Evolutionary conservation across 2,888 invertebrate species (phyloP), one percentile per base, ranked within the genome.

Genomic region (Tinea trinotella): DNA sequence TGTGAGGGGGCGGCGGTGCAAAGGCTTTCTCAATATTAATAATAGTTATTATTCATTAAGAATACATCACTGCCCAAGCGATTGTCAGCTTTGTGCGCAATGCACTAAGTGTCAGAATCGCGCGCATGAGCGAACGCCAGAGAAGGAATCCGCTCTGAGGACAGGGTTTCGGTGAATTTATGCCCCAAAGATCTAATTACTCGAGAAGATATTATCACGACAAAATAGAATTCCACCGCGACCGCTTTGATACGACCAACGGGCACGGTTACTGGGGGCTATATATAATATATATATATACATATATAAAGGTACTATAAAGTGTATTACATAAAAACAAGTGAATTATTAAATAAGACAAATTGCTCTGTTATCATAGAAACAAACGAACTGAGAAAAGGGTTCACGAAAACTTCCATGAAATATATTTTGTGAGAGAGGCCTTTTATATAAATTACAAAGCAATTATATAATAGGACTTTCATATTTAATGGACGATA

Each of bases 151-250:
- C 9, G 24, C 24, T 24, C 6, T 24, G 24, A 7, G 40, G 40
- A 7, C 13, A 3, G 5, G 40, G 10, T 40, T 12, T 40, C 7
- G 40, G 12, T 15, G 40, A 40, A 40, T 40, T 40, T 40, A 40
- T 40, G 40, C 40, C 40, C n/a, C 40, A 40, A 40, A 40, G 40
- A 40, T 40, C 40, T 40, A 40, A 40, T 40, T 40, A 40, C 40
- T 12, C 13, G 40, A 13, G 40, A 40, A 30, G 30, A 30, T 30
- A 30, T 30, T 30, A 30, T 30, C 30, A 30, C 30, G 30, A 30
- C 30, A 7, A 30, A 30, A 30, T 30, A 7, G 30, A 30, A 30
- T 30, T 30, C 30, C 30, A 30, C 9, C 7, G 30, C 30, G 30
- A 10, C 7, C 30, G 7, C 7, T n/a, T n/a, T n/a, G n/a, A n/a